A percentile compares a stretch with the other conserved stretches of the same genome.
Evolutionary conservation across 1,140 invertebrate species (phyloP).

Genomic region (Cydia strobilella): DNA sequence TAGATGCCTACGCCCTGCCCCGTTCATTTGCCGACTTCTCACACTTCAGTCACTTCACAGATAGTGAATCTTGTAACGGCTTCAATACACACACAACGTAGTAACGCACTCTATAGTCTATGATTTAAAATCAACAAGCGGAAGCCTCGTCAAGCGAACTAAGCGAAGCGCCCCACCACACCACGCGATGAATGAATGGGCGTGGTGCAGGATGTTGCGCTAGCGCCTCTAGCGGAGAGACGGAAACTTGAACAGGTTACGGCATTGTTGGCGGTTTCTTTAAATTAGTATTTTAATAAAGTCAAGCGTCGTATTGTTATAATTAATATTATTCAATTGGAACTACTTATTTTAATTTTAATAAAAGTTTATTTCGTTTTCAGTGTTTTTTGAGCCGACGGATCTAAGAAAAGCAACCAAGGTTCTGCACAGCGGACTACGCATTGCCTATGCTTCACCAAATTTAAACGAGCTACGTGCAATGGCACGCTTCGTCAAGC

Average conservation of each 20-base stretch:
- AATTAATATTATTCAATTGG: too few relatives aligned
- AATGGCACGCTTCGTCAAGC: conserved; percentile 72
- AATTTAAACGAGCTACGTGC: conserved; percentile 86
- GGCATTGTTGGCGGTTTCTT: not conserved
- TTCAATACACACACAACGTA: not conserved
- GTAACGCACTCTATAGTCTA: conserved; percentile 5
- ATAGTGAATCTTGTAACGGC: not conserved
- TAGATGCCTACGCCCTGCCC: not conserved
- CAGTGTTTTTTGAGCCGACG: conserved; percentile 74
- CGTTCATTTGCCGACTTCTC: not conserved
- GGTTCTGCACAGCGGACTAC: conserved; percentile 41
- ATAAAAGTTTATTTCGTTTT: conserved; percentile 51
- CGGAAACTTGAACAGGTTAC: not conserved
- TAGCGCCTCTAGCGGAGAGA: not conserved
- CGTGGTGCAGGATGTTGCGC: not conserved
- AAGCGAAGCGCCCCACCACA: too few relatives aligned
- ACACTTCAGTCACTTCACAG: conserved; percentile 9
- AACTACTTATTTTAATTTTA: not conserved
- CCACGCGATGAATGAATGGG: not conserved
- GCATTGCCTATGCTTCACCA: conserved; percentile 84
- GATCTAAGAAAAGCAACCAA: conserved; percentile 69
- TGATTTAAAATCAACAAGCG: not conserved
- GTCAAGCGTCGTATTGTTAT: not conserved
- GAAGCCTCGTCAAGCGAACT: not conserved
- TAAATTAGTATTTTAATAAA: not conserved